Evolutionary conservation across 1,140 invertebrate species (phyloP), one percentile per base, ranked within the genome.

Genomic region (Aphaenogaster floridana): DNA sequence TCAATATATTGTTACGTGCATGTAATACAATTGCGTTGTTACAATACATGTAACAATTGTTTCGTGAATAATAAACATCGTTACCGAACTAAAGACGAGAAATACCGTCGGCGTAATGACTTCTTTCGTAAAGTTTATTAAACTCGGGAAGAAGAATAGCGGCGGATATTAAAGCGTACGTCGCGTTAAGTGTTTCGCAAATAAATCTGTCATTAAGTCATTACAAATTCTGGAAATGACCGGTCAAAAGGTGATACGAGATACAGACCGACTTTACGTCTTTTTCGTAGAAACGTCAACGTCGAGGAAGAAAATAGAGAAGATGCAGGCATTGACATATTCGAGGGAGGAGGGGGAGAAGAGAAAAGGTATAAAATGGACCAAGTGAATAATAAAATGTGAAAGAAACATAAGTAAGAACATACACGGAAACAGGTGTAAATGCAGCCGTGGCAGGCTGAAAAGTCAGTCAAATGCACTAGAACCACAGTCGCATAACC

Each of bases 401-500:
- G 45, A 74, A 36, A 84, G 42, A 63, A 74, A 61, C 42, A 80
- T 48, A 81, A 61, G 48, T 39, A 48, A 78, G 66, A 88, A 64
- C 77, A 86, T 64, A 91, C 76, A 91, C 86, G 57, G 78, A 90
- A 61, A 80, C 57, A 91, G 69, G 83, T 72, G 89, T 71, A 64
- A 83, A 88, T 64, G 69, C 89, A 91, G 79, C 69, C 85, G 61
- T 71, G 42, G n/a, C 66, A 71, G 87, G 86, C 81, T 79, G 61
- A 86, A 86, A 83, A 71, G 48, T 81, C 78, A 91, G 89, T 91
- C 83, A 83, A 84, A 90, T 89, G 92, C 90, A 92, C 84, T 92
- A 91, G 90, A 88, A 92, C 84, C 90, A 90, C 89, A 92, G 90
- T 91, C 89, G 89, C 90, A 92, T 89, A 88, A 92, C 71, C 89